phyloP scores from a whole-genome alignment of 2,113 vertebrate genomes.

The Percina caprodes region DNA sequence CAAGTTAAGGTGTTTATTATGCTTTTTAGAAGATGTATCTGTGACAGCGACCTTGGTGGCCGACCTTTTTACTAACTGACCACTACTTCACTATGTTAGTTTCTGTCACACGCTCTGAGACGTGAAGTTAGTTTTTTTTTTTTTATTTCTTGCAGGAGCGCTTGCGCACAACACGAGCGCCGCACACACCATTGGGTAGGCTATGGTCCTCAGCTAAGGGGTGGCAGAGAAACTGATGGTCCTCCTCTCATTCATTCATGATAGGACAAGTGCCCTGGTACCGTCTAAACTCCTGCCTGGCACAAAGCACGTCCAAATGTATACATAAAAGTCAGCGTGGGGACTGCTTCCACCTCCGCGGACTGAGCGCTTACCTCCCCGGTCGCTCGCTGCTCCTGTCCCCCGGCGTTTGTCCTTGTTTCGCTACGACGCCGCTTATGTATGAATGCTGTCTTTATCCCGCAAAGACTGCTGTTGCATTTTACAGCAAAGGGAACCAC shows the following conservation, averaged over 20 bases:
- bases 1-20: not conserved
- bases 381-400: conserved; percentile 69
- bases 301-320: conserved; percentile 27
- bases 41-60: not conserved
- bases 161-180: conserved; percentile 75
- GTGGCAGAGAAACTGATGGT: conserved; percentile 59
- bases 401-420: conserved; percentile 78
- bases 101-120: conserved; percentile 26
- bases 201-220: conserved; percentile 62
- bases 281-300: conserved; percentile 39
- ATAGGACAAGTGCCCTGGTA: conserved; percentile 52
- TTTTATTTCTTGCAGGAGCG: conserved; percentile 61
- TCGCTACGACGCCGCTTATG: conserved; percentile 70
- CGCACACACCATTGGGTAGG: conserved; percentile 58
- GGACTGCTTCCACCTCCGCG: conserved; percentile 15
- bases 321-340: conserved; percentile 12
- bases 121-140: conserved; percentile 67
- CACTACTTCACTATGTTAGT: not conserved
- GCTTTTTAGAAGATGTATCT: not conserved
- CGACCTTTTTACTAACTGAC: not conserved
- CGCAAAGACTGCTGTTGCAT: conserved; percentile 70
- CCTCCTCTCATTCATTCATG: conserved; percentile 54
- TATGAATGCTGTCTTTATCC: conserved; percentile 74
- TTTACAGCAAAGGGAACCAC: conserved; percentile 52
- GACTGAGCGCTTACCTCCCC: conserved; percentile 78